Percentiles rank a stretch among this genome's conserved stretches.
phyloP scores from a whole-genome alignment of 2,888 invertebrate species.

The Agrochola circellaris region DNA sequence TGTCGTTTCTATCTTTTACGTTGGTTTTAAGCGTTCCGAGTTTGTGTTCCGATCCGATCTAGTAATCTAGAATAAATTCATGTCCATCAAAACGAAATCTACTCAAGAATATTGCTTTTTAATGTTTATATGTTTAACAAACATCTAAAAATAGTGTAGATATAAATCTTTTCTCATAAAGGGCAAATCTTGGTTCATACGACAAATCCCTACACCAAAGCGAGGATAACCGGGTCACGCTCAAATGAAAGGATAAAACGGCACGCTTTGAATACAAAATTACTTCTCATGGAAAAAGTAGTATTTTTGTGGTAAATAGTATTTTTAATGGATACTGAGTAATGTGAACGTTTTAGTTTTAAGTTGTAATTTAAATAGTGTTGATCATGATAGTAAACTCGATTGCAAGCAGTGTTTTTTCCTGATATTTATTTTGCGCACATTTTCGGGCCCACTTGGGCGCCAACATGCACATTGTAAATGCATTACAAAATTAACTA shows the following conservation, averaged over 20 bases:
- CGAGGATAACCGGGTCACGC: conserved; percentile 20
- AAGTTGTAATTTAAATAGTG: background rate
- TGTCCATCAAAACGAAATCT: background rate
- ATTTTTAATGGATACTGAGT: conserved; percentile 8
- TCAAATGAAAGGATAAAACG: conserved; percentile 38
- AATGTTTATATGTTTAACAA: background rate
- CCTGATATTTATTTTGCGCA: background rate
- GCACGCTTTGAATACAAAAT: conserved; percentile 59
- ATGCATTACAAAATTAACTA: background rate
- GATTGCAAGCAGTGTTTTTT: background rate
- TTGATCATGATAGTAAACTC: background rate
- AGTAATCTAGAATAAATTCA: background rate
- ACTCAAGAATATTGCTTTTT: background rate
- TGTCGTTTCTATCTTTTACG: no score
- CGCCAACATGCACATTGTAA: conserved; percentile 12
- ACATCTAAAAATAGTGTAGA: conserved; percentile 34
- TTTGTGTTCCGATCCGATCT: no score
- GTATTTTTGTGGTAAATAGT: conserved; percentile 21
- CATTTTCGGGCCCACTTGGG: conserved; percentile 6
- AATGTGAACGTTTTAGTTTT: background rate
- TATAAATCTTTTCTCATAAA: conserved; percentile 27
- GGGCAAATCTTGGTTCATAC: conserved; percentile 46
- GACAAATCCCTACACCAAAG: conserved; percentile 52
- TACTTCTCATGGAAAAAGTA: conserved; percentile 27
- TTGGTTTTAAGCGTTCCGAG: no score